Conservation (phyloP, 2,113 vertebrate species). For the Polypterus bichir region DNA sequence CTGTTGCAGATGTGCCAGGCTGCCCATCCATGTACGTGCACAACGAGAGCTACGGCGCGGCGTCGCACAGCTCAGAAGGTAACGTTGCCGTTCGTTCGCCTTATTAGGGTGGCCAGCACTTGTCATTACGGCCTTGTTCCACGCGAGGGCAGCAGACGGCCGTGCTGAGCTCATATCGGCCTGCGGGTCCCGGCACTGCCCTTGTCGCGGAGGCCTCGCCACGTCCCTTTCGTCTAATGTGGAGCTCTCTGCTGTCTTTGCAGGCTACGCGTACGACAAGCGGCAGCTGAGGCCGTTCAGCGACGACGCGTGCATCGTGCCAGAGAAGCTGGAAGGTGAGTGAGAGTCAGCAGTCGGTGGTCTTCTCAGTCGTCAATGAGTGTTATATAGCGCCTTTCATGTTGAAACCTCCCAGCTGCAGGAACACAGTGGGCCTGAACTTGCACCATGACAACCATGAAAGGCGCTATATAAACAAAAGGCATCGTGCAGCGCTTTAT, state of each 20-base stretch:
- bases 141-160: background rate
- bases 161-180: background rate
- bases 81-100: constrained; percentile 1
- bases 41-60: constrained; percentile 54
- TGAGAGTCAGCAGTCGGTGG: background rate
- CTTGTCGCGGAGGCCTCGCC: background rate
- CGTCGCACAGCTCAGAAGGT: constrained; percentile 56
- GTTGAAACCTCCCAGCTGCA: too few relatives aligned
- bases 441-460: too few relatives aligned
- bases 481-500: too few relatives aligned
- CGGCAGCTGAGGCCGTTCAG: constrained; percentile 34
- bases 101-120: background rate
- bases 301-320: constrained; percentile 84
- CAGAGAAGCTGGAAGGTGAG: constrained; percentile 90
- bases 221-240: constrained; percentile 10
- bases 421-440: too few relatives aligned
- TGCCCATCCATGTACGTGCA: constrained; percentile 75
- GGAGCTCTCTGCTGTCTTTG: constrained; percentile 18
- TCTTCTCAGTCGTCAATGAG: background rate
- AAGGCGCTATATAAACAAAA: too few relatives aligned
- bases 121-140: background rate
- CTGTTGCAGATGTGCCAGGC: constrained; percentile 66
- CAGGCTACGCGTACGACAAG: constrained; percentile 81
- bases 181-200: background rate
- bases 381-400: too few relatives aligned